Percentiles rank a stretch among this genome's conserved stretches.
phyloP scores from a whole-genome alignment of 2,797 vertebrate species.

The Lithobates pipiens region DNA sequence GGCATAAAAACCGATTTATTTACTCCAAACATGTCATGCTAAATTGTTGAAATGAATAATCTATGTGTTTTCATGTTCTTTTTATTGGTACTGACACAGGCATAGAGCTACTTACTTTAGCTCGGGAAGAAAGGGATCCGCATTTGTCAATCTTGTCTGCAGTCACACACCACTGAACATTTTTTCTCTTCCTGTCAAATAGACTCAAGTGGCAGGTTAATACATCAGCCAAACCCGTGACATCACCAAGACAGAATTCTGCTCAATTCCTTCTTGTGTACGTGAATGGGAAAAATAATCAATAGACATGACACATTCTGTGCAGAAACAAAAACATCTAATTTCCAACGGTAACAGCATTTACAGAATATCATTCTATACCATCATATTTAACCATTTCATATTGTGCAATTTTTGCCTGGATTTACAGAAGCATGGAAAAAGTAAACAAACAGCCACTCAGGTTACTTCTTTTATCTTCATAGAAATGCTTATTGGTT shows the following conservation, averaged over 20 bases:
- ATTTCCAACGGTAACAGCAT: not conserved
- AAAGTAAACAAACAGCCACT: not conserved
- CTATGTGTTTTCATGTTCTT: conserved; percentile 21
- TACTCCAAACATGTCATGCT: conserved; percentile 9
- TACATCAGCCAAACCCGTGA: conserved; percentile 11
- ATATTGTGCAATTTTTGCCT: not conserved
- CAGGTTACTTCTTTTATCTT: not conserved
- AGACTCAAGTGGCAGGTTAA: conserved; percentile 24
- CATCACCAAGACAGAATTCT: not conserved
- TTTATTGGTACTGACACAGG: not conserved
- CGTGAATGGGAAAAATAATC: conserved; percentile 1
- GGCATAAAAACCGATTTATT: not conserved
- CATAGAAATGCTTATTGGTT: too few species aligned
- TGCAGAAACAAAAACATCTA: not conserved
- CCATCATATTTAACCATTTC: not conserved
- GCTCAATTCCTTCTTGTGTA: not conserved
- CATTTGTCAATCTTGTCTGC: conserved; percentile 33
- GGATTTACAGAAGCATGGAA: not conserved
- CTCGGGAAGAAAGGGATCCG: conserved; percentile 13
- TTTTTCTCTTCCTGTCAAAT: conserved; percentile 20
- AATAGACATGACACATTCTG: not conserved
- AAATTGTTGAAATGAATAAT: conserved; percentile 20
- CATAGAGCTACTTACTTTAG: conserved; percentile 1
- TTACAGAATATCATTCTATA: not conserved
- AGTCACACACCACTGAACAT: conserved; percentile 25